These are phyloP conservation scores for Fragum sueziense DNA, from an alignment of 2,888 invertebrate genomes.

Conservation along the genomic window DNA sequence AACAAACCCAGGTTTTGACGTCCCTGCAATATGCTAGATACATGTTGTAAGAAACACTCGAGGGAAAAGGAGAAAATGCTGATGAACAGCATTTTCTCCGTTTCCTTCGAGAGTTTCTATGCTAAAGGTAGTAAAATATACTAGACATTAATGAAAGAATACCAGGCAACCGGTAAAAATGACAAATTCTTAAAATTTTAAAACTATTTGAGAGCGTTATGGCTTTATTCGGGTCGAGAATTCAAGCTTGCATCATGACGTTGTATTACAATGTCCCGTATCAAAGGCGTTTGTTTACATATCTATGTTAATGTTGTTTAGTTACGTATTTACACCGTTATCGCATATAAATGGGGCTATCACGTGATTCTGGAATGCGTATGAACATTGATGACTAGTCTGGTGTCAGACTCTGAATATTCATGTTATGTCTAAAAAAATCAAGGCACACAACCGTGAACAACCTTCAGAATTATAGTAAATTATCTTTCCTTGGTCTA, in stretches of 20 bases:
- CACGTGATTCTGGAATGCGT: background rate
- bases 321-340: background rate
- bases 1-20: background rate
- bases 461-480: too few relatives aligned
- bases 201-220: too few relatives aligned
- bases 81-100: background rate
- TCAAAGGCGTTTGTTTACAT: background rate
- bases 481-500: too few relatives aligned
- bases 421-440: too few relatives aligned
- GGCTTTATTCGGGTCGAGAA: background rate
- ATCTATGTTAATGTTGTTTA: background rate
- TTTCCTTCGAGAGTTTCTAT: background rate
- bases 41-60: background rate
- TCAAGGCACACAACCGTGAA: too few relatives aligned
- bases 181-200: too few relatives aligned
- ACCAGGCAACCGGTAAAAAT: too few relatives aligned
- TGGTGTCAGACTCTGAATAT: too few relatives aligned
- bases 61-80: background rate
- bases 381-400: too few relatives aligned
- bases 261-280: background rate
- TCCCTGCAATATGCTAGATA: background rate
- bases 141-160: too few relatives aligned
- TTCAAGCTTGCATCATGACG: background rate
- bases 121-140: too few relatives aligned
- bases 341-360: background rate